Evolutionary conservation across 1,140 invertebrate genomes (phyloP).

Genomic region (Drosophila gunungcola): DNA sequence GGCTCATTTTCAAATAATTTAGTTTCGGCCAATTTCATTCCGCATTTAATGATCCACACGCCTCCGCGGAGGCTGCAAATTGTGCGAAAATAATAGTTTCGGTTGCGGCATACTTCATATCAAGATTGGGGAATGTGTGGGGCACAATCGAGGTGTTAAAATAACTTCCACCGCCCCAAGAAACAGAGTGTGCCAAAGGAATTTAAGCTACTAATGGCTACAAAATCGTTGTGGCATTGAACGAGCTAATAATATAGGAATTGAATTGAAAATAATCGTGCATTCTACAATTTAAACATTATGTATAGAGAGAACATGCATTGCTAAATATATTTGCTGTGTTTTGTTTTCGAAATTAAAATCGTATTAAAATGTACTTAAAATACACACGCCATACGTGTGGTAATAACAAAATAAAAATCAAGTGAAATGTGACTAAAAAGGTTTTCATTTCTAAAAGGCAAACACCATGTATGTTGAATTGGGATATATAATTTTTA

Average conservation of each 20-base stretch:
- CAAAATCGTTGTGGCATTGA: conserved; percentile 27
- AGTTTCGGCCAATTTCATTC: conserved; percentile 38
- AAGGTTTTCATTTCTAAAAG: background rate
- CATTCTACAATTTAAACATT: conserved; percentile 3
- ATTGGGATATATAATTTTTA: background rate
- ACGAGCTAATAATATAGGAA: conserved; percentile 21
- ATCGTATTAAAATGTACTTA: background rate
- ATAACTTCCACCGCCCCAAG: background rate
- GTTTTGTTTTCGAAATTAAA: conserved; percentile 17
- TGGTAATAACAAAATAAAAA: background rate
- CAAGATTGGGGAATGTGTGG: conserved; percentile 22
- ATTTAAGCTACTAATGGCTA: conserved; percentile 21
- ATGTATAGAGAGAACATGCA: conserved; percentile 13
- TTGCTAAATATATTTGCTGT: background rate
- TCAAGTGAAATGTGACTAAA: background rate
- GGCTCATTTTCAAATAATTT: conserved; percentile 18
- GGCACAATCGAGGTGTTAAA: conserved; percentile 31
- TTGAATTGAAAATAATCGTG: conserved; percentile 11
- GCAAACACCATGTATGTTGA: background rate
- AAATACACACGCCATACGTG: background rate
- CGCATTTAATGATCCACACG: conserved; percentile 21
- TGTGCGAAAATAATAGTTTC: conserved; percentile 43
- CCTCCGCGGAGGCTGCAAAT: conserved; percentile 27
- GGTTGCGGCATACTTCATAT: background rate
- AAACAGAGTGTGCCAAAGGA: conserved; percentile 7